Conservation (phyloP, 2,797 vertebrate species). For the Heliangelus exortis region DNA sequence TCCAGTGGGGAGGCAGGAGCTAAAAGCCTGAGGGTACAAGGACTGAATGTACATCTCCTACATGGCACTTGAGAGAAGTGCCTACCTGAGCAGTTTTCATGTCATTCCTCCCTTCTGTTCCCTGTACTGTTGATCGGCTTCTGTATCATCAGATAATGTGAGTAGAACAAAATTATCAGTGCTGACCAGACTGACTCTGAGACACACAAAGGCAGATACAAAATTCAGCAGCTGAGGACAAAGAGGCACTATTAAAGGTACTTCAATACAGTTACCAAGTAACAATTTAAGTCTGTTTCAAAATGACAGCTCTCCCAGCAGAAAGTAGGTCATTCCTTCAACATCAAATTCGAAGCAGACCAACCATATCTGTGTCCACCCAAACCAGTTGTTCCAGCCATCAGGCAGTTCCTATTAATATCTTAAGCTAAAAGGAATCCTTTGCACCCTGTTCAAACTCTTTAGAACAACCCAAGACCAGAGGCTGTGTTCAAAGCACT, state of each 20-base stretch:
- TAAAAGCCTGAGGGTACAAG: neutral
- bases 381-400: slow-evolving; percentile 35
- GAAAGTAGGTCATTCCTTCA: slow-evolving; percentile 41
- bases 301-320: neutral
- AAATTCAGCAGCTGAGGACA: neutral
- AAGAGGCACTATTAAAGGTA: neutral
- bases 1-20: neutral
- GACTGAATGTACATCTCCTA: neutral
- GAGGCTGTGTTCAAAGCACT: neutral
- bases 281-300: neutral
- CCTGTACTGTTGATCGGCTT: neutral
- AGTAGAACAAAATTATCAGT: neutral
- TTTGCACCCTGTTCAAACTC: neutral
- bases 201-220: neutral
- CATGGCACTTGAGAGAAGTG: neutral
- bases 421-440: neutral
- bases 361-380: neutral
- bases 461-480: neutral
- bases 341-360: neutral
- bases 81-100: neutral
- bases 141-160: neutral
- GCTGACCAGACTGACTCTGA: neutral
- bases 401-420: neutral
- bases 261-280: slow-evolving; percentile 21
- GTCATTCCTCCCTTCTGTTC: neutral